Conservation (phyloP, 2,888 invertebrate species). For the Troglohyphantes excavatus region DNA sequence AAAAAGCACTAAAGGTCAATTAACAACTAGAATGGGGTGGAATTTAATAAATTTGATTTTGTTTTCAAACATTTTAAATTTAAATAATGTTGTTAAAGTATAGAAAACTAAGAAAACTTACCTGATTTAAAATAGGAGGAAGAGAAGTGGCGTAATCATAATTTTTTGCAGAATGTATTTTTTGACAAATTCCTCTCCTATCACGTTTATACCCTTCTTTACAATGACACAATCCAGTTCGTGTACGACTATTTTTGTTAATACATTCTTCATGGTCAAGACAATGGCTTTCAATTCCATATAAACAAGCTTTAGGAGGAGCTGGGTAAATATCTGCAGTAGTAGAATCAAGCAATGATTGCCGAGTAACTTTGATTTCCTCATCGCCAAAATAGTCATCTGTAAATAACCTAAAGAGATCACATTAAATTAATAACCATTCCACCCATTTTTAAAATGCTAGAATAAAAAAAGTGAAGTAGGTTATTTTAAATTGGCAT, state of each 20-base stretch:
- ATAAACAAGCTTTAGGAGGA: slow-evolving; percentile 84
- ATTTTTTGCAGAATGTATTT: not conserved
- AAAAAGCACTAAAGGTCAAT: too few species aligned
- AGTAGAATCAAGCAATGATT: slow-evolving; percentile 26
- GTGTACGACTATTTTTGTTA: slow-evolving; percentile 84
- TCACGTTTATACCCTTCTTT: slow-evolving; percentile 86
- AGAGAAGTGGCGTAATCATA: slow-evolving; percentile 20
- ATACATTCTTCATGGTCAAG: slow-evolving; percentile 88
- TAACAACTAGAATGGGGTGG: too few species aligned
- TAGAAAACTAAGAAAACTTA: not conserved
- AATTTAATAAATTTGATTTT: too few species aligned
- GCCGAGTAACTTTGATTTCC: slow-evolving; percentile 52
- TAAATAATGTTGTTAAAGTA: too few species aligned
- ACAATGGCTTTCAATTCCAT: slow-evolving; percentile 86
- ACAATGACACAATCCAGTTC: slow-evolving; percentile 89
- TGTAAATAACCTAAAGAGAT: slow-evolving; percentile 12
- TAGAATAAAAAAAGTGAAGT: too few species aligned
- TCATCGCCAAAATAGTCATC: slow-evolving; percentile 32
- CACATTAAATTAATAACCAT: too few species aligned
- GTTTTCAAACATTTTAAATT: too few species aligned
- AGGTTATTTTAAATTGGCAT: too few species aligned
- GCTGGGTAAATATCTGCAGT: slow-evolving; percentile 17
- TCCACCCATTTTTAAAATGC: too few species aligned
- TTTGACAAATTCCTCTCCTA: slow-evolving; percentile 80
- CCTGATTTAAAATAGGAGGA: slow-evolving; percentile 38